Base-by-base conservation (phyloP, 92 coral and sea anemone species). In the Actinernus sp. region DNA sequence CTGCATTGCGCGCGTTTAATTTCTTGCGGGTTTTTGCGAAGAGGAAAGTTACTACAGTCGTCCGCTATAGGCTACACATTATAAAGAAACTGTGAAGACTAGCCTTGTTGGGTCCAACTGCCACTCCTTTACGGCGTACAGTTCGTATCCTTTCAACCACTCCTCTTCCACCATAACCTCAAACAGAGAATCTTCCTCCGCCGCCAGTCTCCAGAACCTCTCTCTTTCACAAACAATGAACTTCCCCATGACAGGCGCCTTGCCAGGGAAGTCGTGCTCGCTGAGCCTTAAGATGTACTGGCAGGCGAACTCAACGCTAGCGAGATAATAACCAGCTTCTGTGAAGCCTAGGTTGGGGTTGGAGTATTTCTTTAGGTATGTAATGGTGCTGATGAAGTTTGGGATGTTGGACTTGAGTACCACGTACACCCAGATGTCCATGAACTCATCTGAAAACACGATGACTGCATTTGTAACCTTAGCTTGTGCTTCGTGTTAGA, bases 391-490 rank as follows among this genome's bases (percentile, higher is more conserved):
- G 4, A 59, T 81, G 24, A 89, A 65, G 56, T 74, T 73, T 3
- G 85, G 91, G 32, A 89, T 57, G 37, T 72, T 80, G 22, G 96
- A 85, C 63, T 89, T 84, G 26, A 89, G 88, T 4, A 89, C 85
- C 5, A 85, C 91, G 29, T 89, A 89, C 23, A 89, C 88, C 96
- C 96, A 89, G 6, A 89, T 91, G 22, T 89, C 96, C 96, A 89
- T 89, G 68, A 89, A 89, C 73, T 89, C 96, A 74, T 89, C 96
- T 89, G 77, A 19, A 31, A 22, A 45, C 22, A n/a, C n/a, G n/a
- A n/a, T n/a, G n/a, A n/a, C n/a, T n/a, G n/a, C n/a, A n/a, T n/a
- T n/a, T n/a, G n/a, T n/a, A n/a, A n/a, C n/a, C n/a, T n/a, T n/a
- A n/a, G n/a, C n/a, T n/a, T n/a, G n/a, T n/a, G n/a, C n/a, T n/a